Percentiles rank a stretch among this genome's conserved stretches.
phyloP scores from a whole-genome alignment of 2,888 invertebrate species.

The Eristalinus aeneus region DNA sequence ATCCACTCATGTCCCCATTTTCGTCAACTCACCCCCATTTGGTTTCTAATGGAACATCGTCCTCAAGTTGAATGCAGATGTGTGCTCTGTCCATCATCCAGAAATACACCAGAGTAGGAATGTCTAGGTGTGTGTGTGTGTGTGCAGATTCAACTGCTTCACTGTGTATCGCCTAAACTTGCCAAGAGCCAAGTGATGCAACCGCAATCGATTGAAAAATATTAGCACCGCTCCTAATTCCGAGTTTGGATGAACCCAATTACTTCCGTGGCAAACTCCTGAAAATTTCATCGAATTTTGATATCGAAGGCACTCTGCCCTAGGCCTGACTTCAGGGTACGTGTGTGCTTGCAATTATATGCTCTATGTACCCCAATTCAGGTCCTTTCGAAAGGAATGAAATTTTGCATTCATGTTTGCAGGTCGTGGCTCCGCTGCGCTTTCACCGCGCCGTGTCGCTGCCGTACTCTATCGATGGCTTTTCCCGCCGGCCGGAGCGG shows the following conservation, averaged over 20 bases:
- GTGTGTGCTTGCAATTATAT: not conserved
- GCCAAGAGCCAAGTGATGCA: no score
- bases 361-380: slow-evolving; percentile 15
- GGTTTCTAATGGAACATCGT: no score
- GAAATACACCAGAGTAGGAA: no score
- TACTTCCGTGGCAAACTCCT: not conserved
- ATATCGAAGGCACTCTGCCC: slow-evolving; percentile 45
- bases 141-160: no score
- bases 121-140: no score
- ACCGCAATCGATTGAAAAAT: no score
- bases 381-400: slow-evolving; percentile 32
- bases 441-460: not conserved
- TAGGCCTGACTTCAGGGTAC: slow-evolving; percentile 33
- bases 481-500: slow-evolving; percentile 8
- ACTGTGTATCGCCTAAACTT: not conserved
- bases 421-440: slow-evolving; percentile 13
- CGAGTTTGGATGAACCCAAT: slow-evolving; percentile 19
- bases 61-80: no score
- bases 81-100: no score
- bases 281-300: slow-evolving; percentile 39
- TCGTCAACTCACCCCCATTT: no score
- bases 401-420: slow-evolving; percentile 36
- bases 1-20: no score
- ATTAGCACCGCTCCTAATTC: no score
- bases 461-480: not conserved